Conservation (phyloP, 2,888 invertebrate species). For the Ametastegia equiseti region DNA sequence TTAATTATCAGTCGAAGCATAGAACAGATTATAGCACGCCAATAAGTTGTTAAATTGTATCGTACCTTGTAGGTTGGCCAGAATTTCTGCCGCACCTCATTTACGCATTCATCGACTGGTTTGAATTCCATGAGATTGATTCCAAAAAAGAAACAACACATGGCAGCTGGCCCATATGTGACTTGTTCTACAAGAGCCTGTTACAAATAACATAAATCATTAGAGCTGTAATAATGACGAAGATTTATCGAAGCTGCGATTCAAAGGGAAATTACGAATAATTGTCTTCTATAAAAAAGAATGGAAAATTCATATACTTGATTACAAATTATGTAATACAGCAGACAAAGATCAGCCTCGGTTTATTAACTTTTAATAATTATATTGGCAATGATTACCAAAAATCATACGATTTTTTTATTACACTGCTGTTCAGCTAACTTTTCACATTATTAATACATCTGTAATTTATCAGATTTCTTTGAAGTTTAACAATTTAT, state of each 20-base stretch:
- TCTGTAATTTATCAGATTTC: no score
- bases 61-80: conserved; percentile 85
- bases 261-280: neutral
- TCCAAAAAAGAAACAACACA: conserved; percentile 87
- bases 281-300: no score
- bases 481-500: no score
- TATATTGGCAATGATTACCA: no score
- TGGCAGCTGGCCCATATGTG: conserved; percentile 86
- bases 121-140: conserved; percentile 87
- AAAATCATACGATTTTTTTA: no score
- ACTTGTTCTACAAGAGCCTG: conserved; percentile 86
- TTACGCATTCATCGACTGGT: conserved; percentile 80
- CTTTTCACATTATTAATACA: no score
- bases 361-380: no score
- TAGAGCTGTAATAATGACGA: neutral
- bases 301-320: no score
- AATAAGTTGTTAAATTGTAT: conserved; percentile 19
- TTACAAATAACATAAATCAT: neutral
- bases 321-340: no score
- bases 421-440: no score
- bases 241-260: neutral
- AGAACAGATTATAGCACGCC: neutral
- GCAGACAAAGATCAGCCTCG: no score
- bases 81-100: conserved; percentile 86
- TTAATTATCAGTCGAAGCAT: neutral